Evolutionary conservation across 1,140 invertebrate species (phyloP), one percentile per base, ranked within the genome.

Genomic region (Dolichoris vasculosae): DNA sequence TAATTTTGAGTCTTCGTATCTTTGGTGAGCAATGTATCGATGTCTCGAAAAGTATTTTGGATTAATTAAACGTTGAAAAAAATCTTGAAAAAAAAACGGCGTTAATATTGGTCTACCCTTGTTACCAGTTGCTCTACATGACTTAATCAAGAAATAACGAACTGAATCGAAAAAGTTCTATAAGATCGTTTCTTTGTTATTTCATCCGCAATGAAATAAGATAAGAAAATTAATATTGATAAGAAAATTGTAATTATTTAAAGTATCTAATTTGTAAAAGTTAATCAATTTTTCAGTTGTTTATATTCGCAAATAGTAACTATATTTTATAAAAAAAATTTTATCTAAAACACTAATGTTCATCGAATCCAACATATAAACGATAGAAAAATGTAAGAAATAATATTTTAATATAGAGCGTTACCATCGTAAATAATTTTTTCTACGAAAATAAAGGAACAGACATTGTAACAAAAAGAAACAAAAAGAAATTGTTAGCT

Each of bases 371-470:
- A 26, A 26, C 13, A n/a, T 43, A 13, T 43, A 73, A 43, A 38
- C 69, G n/a, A 73, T 38, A 23, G 43, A 43, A 7, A 38, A n/a
- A 43, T 43, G 35, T 73, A 78, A 35, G 13, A 78, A 59, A 40
- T 4, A 35, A 71, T 71, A 82, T 86, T 77, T 87, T 76, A 76
- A 87, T 83, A 75, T 90, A 88, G 86, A 86, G 63, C 86, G 89
- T 90, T 90, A 90, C 89, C 89, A 89, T 87, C 88, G 85, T 88
- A 82, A 55, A 64, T 83, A 59, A 67, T 48, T 67, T 78, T 64
- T 76, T 76, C 40, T 82, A 40, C 32, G 17, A 40, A 40, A 40
- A 40, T 46, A 76, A 9, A 64, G 48, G 32, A 23, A 40, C 35
- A 30, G 32, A 26, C 51, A 38, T 71, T 76, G 35, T 78, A 78